phyloP scores from a whole-genome alignment of 2,113 vertebrate genomes.

The Pomatostomus ruficeps region DNA sequence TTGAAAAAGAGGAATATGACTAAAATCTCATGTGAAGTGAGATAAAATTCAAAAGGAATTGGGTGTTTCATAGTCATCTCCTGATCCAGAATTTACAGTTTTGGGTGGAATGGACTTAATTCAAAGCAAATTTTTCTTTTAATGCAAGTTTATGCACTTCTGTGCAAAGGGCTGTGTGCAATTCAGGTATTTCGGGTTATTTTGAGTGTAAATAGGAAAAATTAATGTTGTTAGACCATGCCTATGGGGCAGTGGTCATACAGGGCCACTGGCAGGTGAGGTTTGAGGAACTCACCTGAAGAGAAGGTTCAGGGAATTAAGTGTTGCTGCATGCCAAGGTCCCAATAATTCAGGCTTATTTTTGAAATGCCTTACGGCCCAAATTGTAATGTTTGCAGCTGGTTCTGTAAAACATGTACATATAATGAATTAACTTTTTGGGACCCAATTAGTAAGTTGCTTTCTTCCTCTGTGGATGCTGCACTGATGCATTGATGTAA shows the following conservation, averaged over 20 bases:
- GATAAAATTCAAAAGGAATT: neutral
- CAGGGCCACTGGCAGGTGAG: neutral
- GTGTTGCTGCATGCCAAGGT: neutral
- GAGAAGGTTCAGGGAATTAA: neutral
- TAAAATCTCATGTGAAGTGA: neutral
- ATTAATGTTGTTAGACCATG: too few species aligned
- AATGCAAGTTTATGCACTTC: neutral
- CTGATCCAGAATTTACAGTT: neutral
- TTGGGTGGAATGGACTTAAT: neutral
- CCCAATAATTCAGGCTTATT: neutral
- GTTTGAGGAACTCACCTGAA: neutral
- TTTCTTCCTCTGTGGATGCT: neutral
- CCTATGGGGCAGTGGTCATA: rapidly evolving
- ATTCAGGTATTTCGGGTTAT: neutral
- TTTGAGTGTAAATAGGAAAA: neutral
- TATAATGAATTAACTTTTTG: neutral
- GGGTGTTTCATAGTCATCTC: rapidly evolving
- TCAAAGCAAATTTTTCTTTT: neutral
- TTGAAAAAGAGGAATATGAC: neutral
- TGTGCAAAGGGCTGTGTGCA: rapidly evolving
- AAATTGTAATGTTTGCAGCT: neutral
- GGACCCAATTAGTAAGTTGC: neutral
- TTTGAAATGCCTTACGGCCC: neutral
- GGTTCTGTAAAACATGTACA: neutral
- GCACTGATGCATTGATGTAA: neutral